A percentile compares a stretch with the other conserved stretches of the same genome.
Evolutionary conservation across 2,888 invertebrate species (phyloP).

Genomic region (Andrena minutula): DNA sequence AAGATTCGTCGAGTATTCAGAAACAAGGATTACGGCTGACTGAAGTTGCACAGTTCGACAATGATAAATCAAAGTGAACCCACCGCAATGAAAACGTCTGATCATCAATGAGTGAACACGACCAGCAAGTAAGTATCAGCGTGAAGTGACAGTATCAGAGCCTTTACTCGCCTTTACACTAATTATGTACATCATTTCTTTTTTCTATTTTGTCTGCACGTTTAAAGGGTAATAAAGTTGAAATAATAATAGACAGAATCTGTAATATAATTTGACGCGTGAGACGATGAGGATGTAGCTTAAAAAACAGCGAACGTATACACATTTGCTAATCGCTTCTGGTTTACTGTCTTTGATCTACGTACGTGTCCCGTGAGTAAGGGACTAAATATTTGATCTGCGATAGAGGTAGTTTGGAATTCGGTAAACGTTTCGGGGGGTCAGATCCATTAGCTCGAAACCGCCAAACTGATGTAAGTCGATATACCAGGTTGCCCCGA

Average conservation of each 20-base stretch:
- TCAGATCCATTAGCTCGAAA: slow-evolving; percentile 61
- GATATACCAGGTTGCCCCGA: slow-evolving; percentile 48
- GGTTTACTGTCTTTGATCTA: slow-evolving; percentile 33
- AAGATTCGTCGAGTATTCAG: background rate
- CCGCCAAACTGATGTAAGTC: slow-evolving; percentile 60
- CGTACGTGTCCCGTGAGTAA: slow-evolving; percentile 48
- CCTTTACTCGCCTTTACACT: too few relatives aligned
- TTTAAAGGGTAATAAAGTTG: too few relatives aligned
- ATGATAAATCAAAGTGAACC: slow-evolving; percentile 10
- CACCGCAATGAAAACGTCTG: too few relatives aligned
- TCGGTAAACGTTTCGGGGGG: slow-evolving; percentile 62
- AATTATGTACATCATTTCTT: too few relatives aligned
- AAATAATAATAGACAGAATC: too few relatives aligned
- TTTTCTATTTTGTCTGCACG: too few relatives aligned
- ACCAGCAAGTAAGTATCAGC: too few relatives aligned
- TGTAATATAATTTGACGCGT: too few relatives aligned
- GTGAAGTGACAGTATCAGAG: too few relatives aligned
- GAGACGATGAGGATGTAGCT: slow-evolving; percentile 4
- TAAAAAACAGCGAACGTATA: background rate
- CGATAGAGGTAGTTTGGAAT: slow-evolving; percentile 46
- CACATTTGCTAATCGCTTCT: background rate
- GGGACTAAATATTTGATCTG: slow-evolving; percentile 66
- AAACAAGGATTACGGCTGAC: background rate
- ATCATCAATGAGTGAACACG: too few relatives aligned
- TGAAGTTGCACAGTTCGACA: background rate